Evolutionary conservation across 2,888 invertebrate species (phyloP).

Genomic region (Habroteleia sp.): DNA sequence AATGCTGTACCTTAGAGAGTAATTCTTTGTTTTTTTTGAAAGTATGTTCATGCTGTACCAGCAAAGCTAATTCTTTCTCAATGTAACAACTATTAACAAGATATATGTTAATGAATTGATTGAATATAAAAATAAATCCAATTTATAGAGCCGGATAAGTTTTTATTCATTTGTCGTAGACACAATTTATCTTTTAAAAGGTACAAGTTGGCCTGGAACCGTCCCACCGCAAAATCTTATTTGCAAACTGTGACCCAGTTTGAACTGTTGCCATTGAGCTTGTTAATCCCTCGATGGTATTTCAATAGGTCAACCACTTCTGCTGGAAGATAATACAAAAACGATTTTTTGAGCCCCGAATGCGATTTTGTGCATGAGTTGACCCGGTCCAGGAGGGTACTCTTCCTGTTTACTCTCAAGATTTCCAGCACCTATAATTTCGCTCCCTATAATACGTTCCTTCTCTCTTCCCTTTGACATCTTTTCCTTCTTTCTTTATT

Average conservation of each 20-base stretch:
- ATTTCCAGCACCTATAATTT: slow-evolving; percentile 81
- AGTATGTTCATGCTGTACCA: too few species aligned
- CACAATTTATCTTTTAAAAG: slow-evolving; percentile 10
- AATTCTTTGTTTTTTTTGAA: too few species aligned
- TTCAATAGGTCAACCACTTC: slow-evolving; percentile 76
- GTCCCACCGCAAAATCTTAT: slow-evolving; percentile 74
- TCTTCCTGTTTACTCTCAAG: slow-evolving; percentile 78
- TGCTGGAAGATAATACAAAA: slow-evolving; percentile 67
- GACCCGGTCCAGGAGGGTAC: slow-evolving; percentile 69
- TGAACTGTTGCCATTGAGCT: slow-evolving; percentile 63
- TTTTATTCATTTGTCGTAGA: slow-evolving; percentile 5
- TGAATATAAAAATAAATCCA: slow-evolving; percentile 16
- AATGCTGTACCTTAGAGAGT: too few species aligned
- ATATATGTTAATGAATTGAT: slow-evolving; percentile 2
- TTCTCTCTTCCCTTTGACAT: slow-evolving; percentile 58
- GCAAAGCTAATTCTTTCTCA: too few species aligned
- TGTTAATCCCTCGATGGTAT: slow-evolving; percentile 66
- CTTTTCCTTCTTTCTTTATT: slow-evolving; percentile 52
- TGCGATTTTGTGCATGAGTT: slow-evolving; percentile 79
- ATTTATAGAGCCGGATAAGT: slow-evolving; percentile 11
- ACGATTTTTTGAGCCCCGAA: slow-evolving; percentile 63
- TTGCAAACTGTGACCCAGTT: slow-evolving; percentile 71
- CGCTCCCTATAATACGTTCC: slow-evolving; percentile 43
- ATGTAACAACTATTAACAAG: background rate
- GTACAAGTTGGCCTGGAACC: slow-evolving; percentile 31